Base-by-base conservation (phyloP, 2,888 invertebrate genomes). In the Lithophane leautieri region DNA sequence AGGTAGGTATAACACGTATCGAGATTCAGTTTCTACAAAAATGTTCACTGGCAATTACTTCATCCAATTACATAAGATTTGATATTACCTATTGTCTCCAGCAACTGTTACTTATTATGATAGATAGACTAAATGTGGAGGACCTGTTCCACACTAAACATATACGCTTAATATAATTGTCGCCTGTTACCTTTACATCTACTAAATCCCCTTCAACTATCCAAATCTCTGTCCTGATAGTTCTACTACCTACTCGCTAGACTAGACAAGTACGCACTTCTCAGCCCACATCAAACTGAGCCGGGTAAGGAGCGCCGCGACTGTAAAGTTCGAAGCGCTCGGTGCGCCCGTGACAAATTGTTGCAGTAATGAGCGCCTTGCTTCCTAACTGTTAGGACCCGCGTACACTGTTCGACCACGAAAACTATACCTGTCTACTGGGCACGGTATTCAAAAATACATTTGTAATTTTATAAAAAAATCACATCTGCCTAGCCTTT, bases 321-420 rank as follows among this genome's bases (percentile, higher is more conserved):
- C 84, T 88, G 86, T 85, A 86, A 90, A 89, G 91, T 90, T 89
- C 86, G 86, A 84, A 85, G 85, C 87, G 88, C 89, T 89, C 84
- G 85, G 88, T 86, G 89, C 87, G 86, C 89, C 84, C 84, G 89
- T 91, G 92, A 93, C 92, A 93, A 93, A 93, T 93, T 91, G 91
- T 91, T 88, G 90, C 90, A 89, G 92, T 92, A 93, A 93, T 92
- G 92, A 92, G 90, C 88, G 85, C 84, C 82, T 83, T 84, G 89
- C 86, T 86, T 82, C 83, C 80, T 70, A 76, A 79, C 72, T 75
- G 50, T 84, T 72, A 87, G 14, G 83, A 69, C 25, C 65, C 58
- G 12, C 40, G 11, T 65, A 81, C 82, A 87, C 75, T 25, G 60
- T 22, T 50, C 65, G 25, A 79, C 58, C 65, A 61, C 34, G 8